Evolutionary conservation across 2,797 vertebrate genomes (phyloP).

Genomic region (Poeciliopsis infans): DNA sequence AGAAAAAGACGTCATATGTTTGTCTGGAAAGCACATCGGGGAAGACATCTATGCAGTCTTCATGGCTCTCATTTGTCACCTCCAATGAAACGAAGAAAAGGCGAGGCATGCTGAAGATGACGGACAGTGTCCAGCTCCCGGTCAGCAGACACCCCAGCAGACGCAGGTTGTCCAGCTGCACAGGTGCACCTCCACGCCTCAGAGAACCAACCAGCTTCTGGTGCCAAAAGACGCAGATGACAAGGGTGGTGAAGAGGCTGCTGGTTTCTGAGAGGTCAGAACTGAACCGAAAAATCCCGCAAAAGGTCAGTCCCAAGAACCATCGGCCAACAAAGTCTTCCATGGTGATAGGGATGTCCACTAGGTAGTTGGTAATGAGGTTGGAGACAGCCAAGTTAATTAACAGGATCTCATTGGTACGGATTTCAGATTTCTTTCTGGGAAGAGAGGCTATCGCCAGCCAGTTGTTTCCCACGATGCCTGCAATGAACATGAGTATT

Average conservation of each 20-base stretch:
- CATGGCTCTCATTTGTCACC: constrained; percentile 44
- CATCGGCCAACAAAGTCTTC: constrained; percentile 68
- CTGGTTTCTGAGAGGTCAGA: constrained; percentile 80
- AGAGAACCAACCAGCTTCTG: constrained; percentile 83
- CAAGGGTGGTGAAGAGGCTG: constrained; percentile 83
- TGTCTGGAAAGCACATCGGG: constrained; percentile 34
- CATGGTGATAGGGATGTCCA: constrained; percentile 80
- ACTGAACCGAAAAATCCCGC: constrained; percentile 73
- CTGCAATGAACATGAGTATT: constrained; percentile 72
- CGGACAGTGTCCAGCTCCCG: constrained; percentile 74
- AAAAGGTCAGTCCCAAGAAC: constrained; percentile 76
- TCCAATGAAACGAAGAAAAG: constrained; percentile 62
- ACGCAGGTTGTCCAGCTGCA: constrained; percentile 73
- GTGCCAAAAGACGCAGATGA: constrained; percentile 83
- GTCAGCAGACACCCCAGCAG: constrained; percentile 64
- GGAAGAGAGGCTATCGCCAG: constrained; percentile 76
- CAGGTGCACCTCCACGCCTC: constrained; percentile 71
- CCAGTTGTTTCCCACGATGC: constrained; percentile 82
- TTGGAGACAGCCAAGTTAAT: constrained; percentile 83
- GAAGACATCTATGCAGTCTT: constrained; percentile 65
- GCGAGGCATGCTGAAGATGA: constrained; percentile 73
- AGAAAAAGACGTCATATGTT: constrained; percentile 70
- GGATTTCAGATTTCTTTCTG: constrained; percentile 52
- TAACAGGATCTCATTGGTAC: constrained; percentile 80
- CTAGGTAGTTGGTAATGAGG: constrained; percentile 83